Evolutionary conservation across 2,797 vertebrate species (phyloP).

Genomic region (Delichon dasypus): DNA sequence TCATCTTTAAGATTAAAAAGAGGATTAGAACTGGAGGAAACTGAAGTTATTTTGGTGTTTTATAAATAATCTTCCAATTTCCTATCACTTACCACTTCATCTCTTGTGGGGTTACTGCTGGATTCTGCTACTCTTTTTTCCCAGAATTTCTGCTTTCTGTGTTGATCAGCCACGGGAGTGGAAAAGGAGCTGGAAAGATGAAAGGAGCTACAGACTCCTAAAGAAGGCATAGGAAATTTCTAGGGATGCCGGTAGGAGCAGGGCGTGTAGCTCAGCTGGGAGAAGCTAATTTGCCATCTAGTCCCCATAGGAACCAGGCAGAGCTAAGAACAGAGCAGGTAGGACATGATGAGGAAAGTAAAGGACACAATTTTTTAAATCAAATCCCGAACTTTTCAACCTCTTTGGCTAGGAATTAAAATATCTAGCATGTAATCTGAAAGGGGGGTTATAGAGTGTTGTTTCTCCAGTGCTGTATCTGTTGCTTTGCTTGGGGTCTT

Average conservation of each 20-base stretch:
- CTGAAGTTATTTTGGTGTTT: background rate
- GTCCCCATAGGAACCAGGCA: background rate
- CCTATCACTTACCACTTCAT: background rate
- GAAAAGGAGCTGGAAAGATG: background rate
- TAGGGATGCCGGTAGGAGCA: background rate
- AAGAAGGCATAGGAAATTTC: background rate
- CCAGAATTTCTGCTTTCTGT: background rate
- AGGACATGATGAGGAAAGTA: background rate
- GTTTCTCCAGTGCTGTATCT: background rate
- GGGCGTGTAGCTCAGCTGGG: background rate
- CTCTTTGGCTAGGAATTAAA: background rate
- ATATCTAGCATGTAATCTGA: background rate
- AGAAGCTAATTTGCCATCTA: background rate
- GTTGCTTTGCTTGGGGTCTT: background rate
- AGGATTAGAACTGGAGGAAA: background rate
- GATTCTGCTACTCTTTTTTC: background rate
- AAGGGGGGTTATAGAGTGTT: background rate
- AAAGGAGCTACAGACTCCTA: background rate
- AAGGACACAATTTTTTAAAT: background rate
- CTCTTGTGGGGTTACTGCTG: background rate
- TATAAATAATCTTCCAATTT: conserved; percentile 26
- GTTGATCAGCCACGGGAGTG: background rate
- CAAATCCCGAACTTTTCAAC: background rate
- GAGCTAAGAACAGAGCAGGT: background rate
- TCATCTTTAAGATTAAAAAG: background rate